These are phyloP conservation scores for Planiliza haematocheilus DNA, from an alignment of 2,113 vertebrate genomes.

Conservation along the genomic window DNA sequence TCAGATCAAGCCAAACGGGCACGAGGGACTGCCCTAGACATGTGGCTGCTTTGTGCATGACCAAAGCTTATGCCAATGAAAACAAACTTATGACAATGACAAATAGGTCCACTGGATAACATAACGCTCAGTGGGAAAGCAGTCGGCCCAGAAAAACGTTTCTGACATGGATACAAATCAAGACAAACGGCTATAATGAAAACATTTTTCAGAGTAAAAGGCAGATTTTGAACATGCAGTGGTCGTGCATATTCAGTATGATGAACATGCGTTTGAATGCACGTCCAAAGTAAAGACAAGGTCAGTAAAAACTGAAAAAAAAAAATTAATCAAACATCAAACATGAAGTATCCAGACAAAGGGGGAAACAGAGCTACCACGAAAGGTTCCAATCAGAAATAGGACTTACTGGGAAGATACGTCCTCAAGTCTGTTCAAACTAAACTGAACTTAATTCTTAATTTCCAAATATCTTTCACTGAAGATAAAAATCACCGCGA, in stretches of 20 bases:
- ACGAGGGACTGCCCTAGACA: neutral
- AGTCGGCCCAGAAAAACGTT: neutral
- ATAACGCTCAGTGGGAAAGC: neutral
- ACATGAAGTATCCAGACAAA: neutral
- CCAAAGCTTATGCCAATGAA: no score
- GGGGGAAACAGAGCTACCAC: neutral
- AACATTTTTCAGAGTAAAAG: no score
- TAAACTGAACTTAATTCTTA: neutral
- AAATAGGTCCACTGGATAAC: neutral
- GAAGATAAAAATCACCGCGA: no score
- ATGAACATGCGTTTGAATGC: slow-evolving; percentile 6
- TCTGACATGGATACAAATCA: neutral
- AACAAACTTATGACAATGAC: neutral
- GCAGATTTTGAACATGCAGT: neutral
- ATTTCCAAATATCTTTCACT: neutral
- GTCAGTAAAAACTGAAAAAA: no score
- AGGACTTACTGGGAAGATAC: neutral
- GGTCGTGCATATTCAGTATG: slow-evolving; percentile 6
- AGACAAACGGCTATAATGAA: no score
- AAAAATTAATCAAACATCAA: neutral
- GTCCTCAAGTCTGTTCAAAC: neutral
- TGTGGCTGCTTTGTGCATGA: neutral
- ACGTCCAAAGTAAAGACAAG: no score
- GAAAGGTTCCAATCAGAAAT: slow-evolving; percentile 14
- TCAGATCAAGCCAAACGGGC: slow-evolving; percentile 17